Evolutionary conservation across 1,140 invertebrate genomes (phyloP).

Genomic region (Pentalonia nigronervosa): DNA sequence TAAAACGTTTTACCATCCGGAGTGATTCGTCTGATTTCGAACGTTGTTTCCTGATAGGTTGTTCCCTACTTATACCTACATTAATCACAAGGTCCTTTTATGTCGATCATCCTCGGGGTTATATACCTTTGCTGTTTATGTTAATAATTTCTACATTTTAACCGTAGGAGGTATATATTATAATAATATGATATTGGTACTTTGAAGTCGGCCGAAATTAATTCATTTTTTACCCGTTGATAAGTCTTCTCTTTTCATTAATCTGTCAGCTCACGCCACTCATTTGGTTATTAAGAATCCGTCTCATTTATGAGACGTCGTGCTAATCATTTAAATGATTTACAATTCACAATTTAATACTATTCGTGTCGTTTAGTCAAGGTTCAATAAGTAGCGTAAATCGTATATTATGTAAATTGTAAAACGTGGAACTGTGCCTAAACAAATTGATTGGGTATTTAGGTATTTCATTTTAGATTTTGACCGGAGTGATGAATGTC

Average conservation of each 20-base stretch:
- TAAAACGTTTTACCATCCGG: background rate
- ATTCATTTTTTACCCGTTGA: background rate
- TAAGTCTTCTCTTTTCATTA: background rate
- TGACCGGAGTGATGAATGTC: background rate
- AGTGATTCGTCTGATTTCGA: background rate
- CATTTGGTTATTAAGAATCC: background rate
- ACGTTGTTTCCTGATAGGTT: background rate
- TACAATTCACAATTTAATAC: background rate
- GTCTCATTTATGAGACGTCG: background rate
- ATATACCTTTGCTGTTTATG: background rate
- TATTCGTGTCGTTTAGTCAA: slow-evolving; percentile 5
- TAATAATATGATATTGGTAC: background rate
- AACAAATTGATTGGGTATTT: background rate
- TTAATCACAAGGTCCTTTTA: slow-evolving; percentile 12
- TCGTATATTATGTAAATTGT: background rate
- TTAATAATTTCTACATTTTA: background rate
- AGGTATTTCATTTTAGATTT: background rate
- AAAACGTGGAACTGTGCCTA: background rate
- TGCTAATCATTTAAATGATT: background rate
- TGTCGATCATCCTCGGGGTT: background rate
- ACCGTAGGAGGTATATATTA: background rate
- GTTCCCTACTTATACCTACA: background rate
- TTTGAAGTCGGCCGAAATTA: background rate
- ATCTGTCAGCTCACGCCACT: background rate
- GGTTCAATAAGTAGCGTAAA: background rate